Conservation (phyloP, 2,888 invertebrate genomes). For the Proisotoma minuta region DNA sequence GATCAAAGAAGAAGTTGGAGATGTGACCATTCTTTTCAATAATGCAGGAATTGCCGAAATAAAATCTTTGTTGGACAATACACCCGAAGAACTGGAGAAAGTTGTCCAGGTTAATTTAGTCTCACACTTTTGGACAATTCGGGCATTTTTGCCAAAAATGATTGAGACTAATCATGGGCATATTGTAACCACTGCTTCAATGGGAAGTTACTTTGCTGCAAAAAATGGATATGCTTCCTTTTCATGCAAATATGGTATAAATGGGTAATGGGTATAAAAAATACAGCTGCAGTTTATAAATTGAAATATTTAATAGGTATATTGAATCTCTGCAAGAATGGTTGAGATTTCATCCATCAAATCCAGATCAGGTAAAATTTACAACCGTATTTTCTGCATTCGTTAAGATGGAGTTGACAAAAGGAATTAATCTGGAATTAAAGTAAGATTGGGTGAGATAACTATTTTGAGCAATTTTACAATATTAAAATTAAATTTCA, state of each 20-base stretch:
- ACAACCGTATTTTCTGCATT: constrained; percentile 63
- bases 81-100: constrained; percentile 56
- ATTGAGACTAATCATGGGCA: constrained; percentile 59
- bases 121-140: constrained; percentile 62
- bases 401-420: constrained; percentile 54
- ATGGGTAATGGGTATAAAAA: too few relatives aligned
- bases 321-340: constrained; percentile 62
- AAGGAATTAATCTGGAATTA: constrained; percentile 21
- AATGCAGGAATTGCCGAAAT: constrained; percentile 66
- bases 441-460: too few relatives aligned
- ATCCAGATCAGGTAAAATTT: constrained; percentile 56
- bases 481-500: too few relatives aligned
- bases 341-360: constrained; percentile 56
- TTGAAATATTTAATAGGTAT: too few relatives aligned
- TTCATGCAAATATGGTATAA: constrained; percentile 63
- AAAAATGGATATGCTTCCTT: constrained; percentile 59
- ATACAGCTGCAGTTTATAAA: too few relatives aligned
- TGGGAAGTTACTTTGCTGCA: constrained; percentile 60
- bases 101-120: constrained; percentile 59
- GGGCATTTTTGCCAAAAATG: constrained; percentile 61
- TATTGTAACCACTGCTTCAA: constrained; percentile 60
- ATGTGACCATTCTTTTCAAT: constrained; percentile 64
- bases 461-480: too few relatives aligned
- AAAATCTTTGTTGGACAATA: constrained; percentile 49
- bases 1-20: constrained; percentile 53